Conservation (phyloP, 2,888 invertebrate genomes). For the Drosophila kanekoi region DNA sequence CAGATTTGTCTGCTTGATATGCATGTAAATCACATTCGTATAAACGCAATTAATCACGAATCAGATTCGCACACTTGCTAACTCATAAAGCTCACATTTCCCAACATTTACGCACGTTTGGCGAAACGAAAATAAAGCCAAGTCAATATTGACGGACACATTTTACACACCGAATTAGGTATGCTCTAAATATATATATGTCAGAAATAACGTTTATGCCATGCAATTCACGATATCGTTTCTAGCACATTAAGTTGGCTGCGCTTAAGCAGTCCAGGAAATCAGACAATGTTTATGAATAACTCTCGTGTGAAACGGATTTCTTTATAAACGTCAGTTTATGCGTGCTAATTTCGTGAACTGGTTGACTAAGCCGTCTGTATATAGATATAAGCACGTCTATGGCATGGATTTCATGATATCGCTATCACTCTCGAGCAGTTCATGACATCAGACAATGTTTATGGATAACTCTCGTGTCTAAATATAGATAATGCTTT, state of each 20-base stretch:
- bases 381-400: too few species aligned
- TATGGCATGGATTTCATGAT: background rate
- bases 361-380: too few species aligned
- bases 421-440: background rate
- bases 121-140: slow-evolving; percentile 27
- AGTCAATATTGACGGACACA: background rate
- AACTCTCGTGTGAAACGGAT: background rate
- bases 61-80: slow-evolving; percentile 63
- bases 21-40: slow-evolving; percentile 46
- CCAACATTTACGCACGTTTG: slow-evolving; percentile 74
- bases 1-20: slow-evolving; percentile 23
- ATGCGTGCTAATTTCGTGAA: slow-evolving; percentile 1
- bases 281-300: background rate
- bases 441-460: too few species aligned
- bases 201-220: background rate
- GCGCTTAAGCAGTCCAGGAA: background rate
- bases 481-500: too few species aligned
- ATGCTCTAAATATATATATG: slow-evolving; percentile 28
- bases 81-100: slow-evolving; percentile 68
- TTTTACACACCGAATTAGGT: slow-evolving; percentile 17
- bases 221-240: slow-evolving; percentile 10
- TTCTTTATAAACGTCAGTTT: background rate
- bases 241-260: slow-evolving; percentile 17
- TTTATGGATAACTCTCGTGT: too few species aligned
- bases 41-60: slow-evolving; percentile 57